A percentile compares a stretch with the other conserved stretches of the same genome.
Conservation (phyloP, 2,797 vertebrate species). For the Artibeus jamaicensis region DNA sequence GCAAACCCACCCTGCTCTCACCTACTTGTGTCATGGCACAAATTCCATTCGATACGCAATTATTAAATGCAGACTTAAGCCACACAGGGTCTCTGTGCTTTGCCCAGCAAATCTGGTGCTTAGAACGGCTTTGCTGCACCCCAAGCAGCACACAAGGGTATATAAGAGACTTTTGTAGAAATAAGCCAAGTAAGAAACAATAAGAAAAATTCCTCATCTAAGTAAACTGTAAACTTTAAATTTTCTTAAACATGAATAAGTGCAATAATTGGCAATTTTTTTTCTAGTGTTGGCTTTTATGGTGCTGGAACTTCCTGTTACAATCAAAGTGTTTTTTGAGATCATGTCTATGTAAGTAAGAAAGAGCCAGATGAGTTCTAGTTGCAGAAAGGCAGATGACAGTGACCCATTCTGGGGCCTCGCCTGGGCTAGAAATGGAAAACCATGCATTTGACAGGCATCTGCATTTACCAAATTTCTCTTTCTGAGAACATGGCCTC, state of each 20-base stretch:
- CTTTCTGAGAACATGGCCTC: neutral
- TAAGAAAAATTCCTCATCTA: neutral
- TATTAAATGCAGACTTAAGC: conserved; percentile 33
- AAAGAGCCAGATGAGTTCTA: neutral
- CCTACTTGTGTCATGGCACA: neutral
- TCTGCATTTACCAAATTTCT: neutral
- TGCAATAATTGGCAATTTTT: neutral
- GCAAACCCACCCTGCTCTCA: conserved; percentile 11
- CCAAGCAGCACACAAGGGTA: neutral
- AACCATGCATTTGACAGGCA: neutral
- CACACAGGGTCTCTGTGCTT: neutral
- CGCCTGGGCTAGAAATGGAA: neutral
- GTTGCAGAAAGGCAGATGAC: neutral
- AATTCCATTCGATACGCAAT: conserved; percentile 2
- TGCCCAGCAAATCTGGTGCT: neutral
- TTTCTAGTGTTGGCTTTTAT: neutral
- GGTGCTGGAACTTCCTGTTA: neutral
- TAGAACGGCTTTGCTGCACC: neutral
- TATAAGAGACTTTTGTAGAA: neutral
- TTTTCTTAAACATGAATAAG: neutral
- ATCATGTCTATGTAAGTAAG: neutral
- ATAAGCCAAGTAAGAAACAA: neutral
- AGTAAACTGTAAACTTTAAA: neutral
- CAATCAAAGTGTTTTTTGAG: neutral
- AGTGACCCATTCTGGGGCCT: neutral